phyloP scores from a whole-genome alignment of 2,888 invertebrate genomes.

The Ichneumoninae sp. region DNA sequence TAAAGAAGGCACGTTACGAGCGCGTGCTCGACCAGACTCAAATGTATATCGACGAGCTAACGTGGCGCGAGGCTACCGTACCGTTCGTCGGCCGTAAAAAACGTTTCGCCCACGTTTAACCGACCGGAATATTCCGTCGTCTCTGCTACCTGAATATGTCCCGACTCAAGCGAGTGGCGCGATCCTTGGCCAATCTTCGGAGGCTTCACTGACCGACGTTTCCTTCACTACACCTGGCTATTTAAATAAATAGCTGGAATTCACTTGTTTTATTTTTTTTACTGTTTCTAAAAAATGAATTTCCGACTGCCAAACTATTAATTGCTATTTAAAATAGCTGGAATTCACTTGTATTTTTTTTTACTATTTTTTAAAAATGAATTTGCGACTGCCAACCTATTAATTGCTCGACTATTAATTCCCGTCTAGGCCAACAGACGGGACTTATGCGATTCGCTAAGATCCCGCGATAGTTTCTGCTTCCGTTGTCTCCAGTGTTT shows the following conservation, averaged over 20 bases:
- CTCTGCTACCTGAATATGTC: background rate
- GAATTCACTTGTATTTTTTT: too few relatives aligned
- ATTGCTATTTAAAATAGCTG: too few relatives aligned
- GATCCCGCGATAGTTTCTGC: too few relatives aligned
- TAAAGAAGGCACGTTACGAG: background rate
- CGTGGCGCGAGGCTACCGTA: constrained; percentile 31
- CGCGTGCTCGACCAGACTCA: constrained; percentile 3
- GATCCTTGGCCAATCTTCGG: background rate
- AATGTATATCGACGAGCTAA: constrained; percentile 14
- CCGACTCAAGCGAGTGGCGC: constrained; percentile 28
- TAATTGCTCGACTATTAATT: too few relatives aligned
- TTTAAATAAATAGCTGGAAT: background rate
- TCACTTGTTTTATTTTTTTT: too few relatives aligned
- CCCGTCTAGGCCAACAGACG: too few relatives aligned
- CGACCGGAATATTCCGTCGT: constrained; percentile 34
- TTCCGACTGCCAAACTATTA: too few relatives aligned
- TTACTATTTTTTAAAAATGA: too few relatives aligned
- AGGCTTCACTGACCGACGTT: background rate
- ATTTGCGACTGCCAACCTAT: too few relatives aligned
- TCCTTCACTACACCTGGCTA: background rate
- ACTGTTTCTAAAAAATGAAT: too few relatives aligned
- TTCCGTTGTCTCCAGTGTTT: too few relatives aligned
- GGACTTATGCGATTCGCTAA: too few relatives aligned
- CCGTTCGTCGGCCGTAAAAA: constrained; percentile 43
- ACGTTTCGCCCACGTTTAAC: constrained; percentile 15